Conservation (phyloP, 2,797 vertebrate genomes). For the Toxotes lorentzi region DNA sequence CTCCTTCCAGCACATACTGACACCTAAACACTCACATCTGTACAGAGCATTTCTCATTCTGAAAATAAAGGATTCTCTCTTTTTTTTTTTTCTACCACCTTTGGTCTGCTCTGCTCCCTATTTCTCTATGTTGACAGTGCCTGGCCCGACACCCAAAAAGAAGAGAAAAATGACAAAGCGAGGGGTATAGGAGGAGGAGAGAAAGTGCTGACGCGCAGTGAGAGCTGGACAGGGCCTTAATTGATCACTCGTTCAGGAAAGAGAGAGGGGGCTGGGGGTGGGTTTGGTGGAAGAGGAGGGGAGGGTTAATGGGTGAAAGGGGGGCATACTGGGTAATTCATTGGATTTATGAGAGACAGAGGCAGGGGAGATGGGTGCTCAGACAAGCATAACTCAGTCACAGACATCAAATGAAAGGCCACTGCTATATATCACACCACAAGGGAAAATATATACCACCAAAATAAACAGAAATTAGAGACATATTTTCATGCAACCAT, state of each 20-base stretch:
- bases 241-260: conserved; percentile 83
- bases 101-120: conserved; percentile 51
- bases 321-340: conserved; percentile 72
- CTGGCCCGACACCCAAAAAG: conserved; percentile 54
- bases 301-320: conserved; percentile 78
- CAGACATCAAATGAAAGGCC: conserved; percentile 74
- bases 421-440: conserved; percentile 61
- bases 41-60: conserved; percentile 64
- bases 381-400: conserved; percentile 77
- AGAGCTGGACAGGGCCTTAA: conserved; percentile 79
- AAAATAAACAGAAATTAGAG: conserved; percentile 67
- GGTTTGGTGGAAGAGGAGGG: conserved; percentile 37
- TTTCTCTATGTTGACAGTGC: conserved; percentile 55
- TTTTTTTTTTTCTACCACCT: conserved; percentile 60
- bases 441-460: conserved; percentile 42
- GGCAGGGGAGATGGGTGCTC: conserved; percentile 62
- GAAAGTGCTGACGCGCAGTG: conserved; percentile 80
- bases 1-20: conserved; percentile 59
- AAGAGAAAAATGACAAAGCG: conserved; percentile 73
- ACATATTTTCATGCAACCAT: conserved; percentile 29
- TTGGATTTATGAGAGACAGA: conserved; percentile 73
- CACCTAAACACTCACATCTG: conserved; percentile 61
- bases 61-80: conserved; percentile 74
- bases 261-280: conserved; percentile 31
- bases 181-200: conserved; percentile 50